Evolutionary conservation across 1,140 invertebrate genomes (phyloP), one percentile per base, ranked within the genome.

Genomic region (Alviniconcha marisindica): DNA sequence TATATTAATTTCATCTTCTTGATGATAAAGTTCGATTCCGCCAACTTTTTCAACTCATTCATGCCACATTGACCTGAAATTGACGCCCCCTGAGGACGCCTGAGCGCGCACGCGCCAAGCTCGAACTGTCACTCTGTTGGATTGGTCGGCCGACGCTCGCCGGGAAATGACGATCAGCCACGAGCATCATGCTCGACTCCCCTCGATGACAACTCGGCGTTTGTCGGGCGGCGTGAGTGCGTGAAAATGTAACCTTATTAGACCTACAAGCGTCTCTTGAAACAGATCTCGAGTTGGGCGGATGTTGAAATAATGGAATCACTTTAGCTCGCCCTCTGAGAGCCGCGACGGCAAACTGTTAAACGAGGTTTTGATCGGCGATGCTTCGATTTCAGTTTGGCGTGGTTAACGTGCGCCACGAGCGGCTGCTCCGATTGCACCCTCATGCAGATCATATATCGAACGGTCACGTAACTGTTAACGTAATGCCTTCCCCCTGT

Each of bases 1-100:
- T 83, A 85, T 84, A 87, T 85, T 87, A 87, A 87, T 87, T 86
- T 87, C 83, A 83, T 85, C 85, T 85, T 87, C 83, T 83, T 51
- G 69, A 81, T 77, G 77, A 81, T 80, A 85, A 83, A 85, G 81
- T 83, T 83, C 83, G 82, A 85, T 85, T 85, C 74, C 80, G 78
- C 48, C 77, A 31, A 82, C 48, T 82, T 83, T 79, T 83, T 81
- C 69, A 48, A 79, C 60, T 69, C 31, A 12, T 73, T 56, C 77
- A 85, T 77, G 84, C 77, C 78, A 40, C 77, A 81, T 83, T 85
- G 77, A 48, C 36, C 69, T 54, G 66, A 66, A 78, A 83, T 76
- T 83, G 82, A 77, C 79, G 77, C 60, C 79, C n/a, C 78, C 48
- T 38, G 78, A 28, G 38, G 48, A 63, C 77, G 56, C 77, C 36